A percentile compares a stretch with the other conserved stretches of the same genome.
Conservation (phyloP, 1,140 invertebrate genomes). For the Campoletis sonorensis region DNA sequence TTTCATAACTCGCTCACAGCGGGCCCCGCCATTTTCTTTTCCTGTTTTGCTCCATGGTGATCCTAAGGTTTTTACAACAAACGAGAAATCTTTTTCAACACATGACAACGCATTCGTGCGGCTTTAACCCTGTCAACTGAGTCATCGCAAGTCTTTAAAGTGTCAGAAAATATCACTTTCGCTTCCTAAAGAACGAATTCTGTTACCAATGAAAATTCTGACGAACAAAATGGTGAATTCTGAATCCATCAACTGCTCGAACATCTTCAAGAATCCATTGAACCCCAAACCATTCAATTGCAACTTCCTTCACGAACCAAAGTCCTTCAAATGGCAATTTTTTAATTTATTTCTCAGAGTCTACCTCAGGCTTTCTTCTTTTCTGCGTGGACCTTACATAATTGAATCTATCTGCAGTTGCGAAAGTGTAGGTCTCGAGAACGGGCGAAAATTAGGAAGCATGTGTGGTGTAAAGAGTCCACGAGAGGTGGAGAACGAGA, state of each 20-base stretch:
- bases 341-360: neutral
- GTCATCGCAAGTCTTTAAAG: too few species aligned
- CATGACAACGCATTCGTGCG: too few species aligned
- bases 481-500: neutral
- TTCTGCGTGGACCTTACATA: neutral
- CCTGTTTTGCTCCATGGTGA: constrained; percentile 43
- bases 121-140: too few species aligned
- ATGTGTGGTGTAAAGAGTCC: neutral
- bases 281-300: neutral
- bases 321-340: neutral
- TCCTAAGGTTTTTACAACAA: neutral
- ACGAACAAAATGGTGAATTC: too few species aligned
- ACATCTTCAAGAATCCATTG: too few species aligned
- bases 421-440: neutral
- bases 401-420: neutral
- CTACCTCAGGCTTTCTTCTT: neutral
- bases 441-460: constrained; percentile 40
- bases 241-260: too few species aligned
- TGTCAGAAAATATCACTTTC: too few species aligned
- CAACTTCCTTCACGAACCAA: neutral
- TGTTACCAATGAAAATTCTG: too few species aligned
- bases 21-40: constrained; percentile 27
- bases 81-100: constrained; percentile 3
- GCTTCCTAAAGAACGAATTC: too few species aligned
- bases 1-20: constrained; percentile 70